These are phyloP conservation scores for Myiothlypis coronata DNA, from an alignment of 2,797 vertebrate species.

Conservation along the genomic window DNA sequence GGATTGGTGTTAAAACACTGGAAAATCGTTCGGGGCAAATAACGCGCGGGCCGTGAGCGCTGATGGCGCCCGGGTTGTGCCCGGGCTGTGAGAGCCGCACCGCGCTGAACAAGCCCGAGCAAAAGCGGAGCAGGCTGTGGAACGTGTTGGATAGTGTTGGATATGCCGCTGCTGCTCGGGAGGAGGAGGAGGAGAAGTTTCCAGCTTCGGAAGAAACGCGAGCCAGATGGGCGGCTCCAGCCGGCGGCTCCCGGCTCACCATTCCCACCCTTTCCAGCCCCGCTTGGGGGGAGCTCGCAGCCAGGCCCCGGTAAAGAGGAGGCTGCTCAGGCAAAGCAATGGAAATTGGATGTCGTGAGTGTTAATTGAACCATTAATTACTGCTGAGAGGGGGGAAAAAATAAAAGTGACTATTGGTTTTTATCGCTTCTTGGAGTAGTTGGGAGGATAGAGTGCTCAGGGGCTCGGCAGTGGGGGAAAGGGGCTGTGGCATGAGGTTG, in stretches of 20 bases:
- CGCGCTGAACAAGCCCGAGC: conserved; percentile 15
- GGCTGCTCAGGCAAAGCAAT: not conserved
- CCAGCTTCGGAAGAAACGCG: not conserved
- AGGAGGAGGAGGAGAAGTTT: conserved; percentile 51
- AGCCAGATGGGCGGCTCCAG: conserved; percentile 52
- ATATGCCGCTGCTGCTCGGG: not conserved
- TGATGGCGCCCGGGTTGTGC: not conserved
- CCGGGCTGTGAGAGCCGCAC: not conserved
- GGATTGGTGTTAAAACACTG: conserved; percentile 67
- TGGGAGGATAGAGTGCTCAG: not conserved
- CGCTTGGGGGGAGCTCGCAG: not conserved
- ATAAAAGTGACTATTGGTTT: not conserved
- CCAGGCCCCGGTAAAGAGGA: not conserved
- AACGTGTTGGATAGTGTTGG: conserved; percentile 14
- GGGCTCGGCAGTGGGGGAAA: fast-evolving
- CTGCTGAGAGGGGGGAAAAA: not conserved
- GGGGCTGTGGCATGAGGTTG: fast-evolving
- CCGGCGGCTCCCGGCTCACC: conserved; percentile 1
- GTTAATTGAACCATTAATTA: conserved; percentile 70
- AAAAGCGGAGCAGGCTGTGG: conserved; percentile 10
- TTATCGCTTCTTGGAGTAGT: not conserved
- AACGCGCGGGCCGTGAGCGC: not conserved
- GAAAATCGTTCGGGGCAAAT: conserved; percentile 40
- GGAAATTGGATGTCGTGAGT: conserved; percentile 48
- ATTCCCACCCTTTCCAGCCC: not conserved